These are phyloP conservation scores for Chaetura pelagica DNA, from an alignment of 2,113 vertebrate species.

Conservation along the genomic window DNA sequence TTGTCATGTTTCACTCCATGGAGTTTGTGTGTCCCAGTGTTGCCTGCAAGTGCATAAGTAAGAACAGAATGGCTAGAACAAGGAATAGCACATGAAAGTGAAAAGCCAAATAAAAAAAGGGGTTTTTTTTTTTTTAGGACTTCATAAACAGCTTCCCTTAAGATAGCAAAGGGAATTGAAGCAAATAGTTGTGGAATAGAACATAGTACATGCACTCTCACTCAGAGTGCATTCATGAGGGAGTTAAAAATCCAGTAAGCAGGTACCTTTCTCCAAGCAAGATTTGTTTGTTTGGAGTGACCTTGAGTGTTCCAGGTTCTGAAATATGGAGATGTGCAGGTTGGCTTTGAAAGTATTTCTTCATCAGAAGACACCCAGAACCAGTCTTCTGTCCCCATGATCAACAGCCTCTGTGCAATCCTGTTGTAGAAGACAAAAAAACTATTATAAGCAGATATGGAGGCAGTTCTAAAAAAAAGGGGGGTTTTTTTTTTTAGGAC, in stretches of 20 bases:
- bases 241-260: not conserved
- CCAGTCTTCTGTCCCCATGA: not conserved
- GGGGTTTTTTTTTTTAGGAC: not conserved
- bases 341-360: not conserved
- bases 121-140: not conserved
- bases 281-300: not conserved
- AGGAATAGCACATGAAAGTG: not conserved
- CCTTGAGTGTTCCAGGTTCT: not conserved
- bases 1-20: not conserved
- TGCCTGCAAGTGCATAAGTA: not conserved
- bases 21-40: not conserved
- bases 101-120: not conserved
- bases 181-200: not conserved
- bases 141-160: not conserved
- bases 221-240: not conserved
- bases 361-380: not conserved
- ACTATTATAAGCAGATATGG: not conserved
- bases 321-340: not conserved
- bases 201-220: not conserved
- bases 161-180: not conserved
- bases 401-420: not conserved
- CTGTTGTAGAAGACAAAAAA: not conserved
- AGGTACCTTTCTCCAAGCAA: not conserved
- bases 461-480: too few relatives aligned
- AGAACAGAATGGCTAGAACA: not conserved